phyloP scores from a whole-genome alignment of 2,113 vertebrate species.

The Nibea albiflora region DNA sequence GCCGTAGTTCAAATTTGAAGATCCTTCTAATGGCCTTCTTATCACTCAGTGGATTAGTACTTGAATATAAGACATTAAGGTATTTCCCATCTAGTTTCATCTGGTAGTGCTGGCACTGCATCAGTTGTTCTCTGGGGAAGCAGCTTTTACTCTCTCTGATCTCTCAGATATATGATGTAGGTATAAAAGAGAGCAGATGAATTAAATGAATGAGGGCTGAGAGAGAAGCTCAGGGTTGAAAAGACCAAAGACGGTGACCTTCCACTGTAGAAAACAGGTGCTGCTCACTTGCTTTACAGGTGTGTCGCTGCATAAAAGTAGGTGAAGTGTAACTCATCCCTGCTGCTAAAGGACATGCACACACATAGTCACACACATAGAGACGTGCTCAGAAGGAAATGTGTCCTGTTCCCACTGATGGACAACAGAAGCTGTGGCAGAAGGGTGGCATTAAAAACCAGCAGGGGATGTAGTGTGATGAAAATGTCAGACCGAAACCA shows the following conservation, averaged over 20 bases:
- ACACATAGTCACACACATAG: not conserved
- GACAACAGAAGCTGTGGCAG: constrained; percentile 74
- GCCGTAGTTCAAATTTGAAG: not conserved
- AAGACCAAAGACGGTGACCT: not conserved
- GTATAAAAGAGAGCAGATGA: not conserved
- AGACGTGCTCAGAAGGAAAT: constrained; percentile 21
- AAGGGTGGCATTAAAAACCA: constrained; percentile 75
- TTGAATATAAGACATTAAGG: constrained; percentile 25
- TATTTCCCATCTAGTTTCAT: constrained; percentile 13
- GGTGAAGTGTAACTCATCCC: not conserved
- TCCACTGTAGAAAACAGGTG: not conserved
- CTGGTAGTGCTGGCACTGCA: constrained; percentile 17
- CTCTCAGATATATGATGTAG: not conserved
- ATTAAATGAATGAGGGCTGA: not conserved
- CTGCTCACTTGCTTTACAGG: not conserved
- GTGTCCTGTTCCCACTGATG: constrained; percentile 54
- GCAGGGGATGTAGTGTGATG: constrained; percentile 65
- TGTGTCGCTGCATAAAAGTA: not conserved
- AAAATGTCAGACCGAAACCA: constrained; percentile 76
- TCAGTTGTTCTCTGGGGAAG: constrained; percentile 1
- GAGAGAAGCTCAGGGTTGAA: not conserved
- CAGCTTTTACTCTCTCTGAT: constrained; percentile 4
- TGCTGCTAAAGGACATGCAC: constrained; percentile 30
- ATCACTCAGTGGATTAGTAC: constrained; percentile 18
- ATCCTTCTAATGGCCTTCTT: not conserved